Conservation (phyloP, 2,888 invertebrate species). For the Caradrina kadenii region DNA sequence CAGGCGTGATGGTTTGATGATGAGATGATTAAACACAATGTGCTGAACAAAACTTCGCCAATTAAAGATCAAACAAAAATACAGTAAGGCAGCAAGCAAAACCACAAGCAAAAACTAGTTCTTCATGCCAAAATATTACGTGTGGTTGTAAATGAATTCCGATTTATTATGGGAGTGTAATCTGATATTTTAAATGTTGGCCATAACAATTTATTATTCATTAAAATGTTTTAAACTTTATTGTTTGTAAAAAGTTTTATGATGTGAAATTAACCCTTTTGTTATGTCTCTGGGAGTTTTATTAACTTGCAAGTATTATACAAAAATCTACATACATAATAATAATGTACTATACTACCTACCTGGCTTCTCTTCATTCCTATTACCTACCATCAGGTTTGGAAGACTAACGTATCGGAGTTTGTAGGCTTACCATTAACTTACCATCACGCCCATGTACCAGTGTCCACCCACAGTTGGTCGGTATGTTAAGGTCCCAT, state of each 20-base stretch:
- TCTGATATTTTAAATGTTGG: slow-evolving; percentile 43
- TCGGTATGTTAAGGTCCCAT: too few relatives aligned
- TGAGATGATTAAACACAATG: too few relatives aligned
- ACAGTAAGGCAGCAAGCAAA: neutral
- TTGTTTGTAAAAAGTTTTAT: slow-evolving; percentile 71
- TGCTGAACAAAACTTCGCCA: neutral
- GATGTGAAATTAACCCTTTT: slow-evolving; percentile 66
- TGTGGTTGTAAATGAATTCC: slow-evolving; percentile 45
- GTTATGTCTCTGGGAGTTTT: slow-evolving; percentile 35
- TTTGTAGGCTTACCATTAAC: too few relatives aligned
- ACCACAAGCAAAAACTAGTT: slow-evolving; percentile 18
- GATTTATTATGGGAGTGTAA: slow-evolving; percentile 53
- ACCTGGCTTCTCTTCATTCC: too few relatives aligned
- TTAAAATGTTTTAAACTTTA: slow-evolving; percentile 73
- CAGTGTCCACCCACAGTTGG: too few relatives aligned
- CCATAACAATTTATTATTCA: slow-evolving; percentile 66
- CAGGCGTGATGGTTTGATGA: too few relatives aligned
- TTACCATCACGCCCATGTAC: too few relatives aligned
- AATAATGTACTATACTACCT: too few relatives aligned
- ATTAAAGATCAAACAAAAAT: neutral
- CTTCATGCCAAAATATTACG: slow-evolving; percentile 35
- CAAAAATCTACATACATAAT: too few relatives aligned
- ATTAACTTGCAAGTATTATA: neutral
- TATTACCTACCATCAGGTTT: too few relatives aligned
- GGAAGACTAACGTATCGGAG: too few relatives aligned